These are phyloP conservation scores for Procavia capensis DNA, from an alignment of 2,113 vertebrate species.

Conservation along the genomic window DNA sequence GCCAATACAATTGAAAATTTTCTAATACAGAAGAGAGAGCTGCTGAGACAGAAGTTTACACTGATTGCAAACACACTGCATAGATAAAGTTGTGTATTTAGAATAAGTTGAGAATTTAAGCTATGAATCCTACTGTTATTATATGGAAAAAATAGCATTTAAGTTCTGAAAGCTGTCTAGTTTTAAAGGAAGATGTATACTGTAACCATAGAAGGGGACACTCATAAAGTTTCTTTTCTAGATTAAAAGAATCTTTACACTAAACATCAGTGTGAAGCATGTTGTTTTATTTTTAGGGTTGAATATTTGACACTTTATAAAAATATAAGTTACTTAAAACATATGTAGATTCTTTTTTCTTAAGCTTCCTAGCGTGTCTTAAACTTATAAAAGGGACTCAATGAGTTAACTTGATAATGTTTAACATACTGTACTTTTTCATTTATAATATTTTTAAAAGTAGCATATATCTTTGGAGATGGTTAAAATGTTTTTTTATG, in stretches of 20 bases:
- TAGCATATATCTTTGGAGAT: slow-evolving; percentile 36
- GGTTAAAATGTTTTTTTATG: slow-evolving; percentile 52
- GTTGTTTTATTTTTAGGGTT: slow-evolving; percentile 57
- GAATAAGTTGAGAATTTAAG: slow-evolving; percentile 59
- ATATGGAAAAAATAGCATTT: slow-evolving; percentile 41
- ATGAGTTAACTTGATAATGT: slow-evolving; percentile 62
- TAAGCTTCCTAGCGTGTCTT: not conserved
- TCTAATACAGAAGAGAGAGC: slow-evolving; percentile 85
- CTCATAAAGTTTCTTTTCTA: slow-evolving; percentile 56
- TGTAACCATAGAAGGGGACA: slow-evolving; percentile 38
- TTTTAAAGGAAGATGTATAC: slow-evolving; percentile 53
- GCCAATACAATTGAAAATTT: slow-evolving; percentile 83
- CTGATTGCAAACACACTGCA: slow-evolving; percentile 82
- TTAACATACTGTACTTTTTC: slow-evolving; percentile 34
- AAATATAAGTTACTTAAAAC: slow-evolving; percentile 62
- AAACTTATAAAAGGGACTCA: slow-evolving; percentile 31
- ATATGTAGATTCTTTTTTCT: not conserved
- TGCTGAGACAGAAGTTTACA: slow-evolving; percentile 83
- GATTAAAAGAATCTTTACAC: slow-evolving; percentile 18
- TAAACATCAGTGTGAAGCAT: slow-evolving; percentile 5
- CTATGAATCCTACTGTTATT: not conserved
- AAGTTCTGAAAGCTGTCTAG: slow-evolving; percentile 14
- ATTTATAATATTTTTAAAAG: slow-evolving; percentile 58
- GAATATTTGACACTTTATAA: slow-evolving; percentile 44
- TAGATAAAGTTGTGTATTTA: slow-evolving; percentile 71